phyloP scores from a whole-genome alignment of 2,888 invertebrate genomes.

The Apamea sordens region DNA sequence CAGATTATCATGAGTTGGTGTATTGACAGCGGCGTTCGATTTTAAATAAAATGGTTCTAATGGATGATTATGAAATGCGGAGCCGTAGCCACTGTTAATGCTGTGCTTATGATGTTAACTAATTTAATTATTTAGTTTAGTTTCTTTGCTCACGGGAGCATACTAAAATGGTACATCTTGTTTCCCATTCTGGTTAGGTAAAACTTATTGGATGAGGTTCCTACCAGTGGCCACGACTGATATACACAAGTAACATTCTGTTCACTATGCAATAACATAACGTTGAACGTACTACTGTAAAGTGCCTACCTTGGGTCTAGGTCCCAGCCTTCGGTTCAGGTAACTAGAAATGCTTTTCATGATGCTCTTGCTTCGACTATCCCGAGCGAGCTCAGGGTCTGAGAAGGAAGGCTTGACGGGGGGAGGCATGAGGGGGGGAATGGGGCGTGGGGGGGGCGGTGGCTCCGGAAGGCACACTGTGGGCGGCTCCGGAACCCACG shows the following conservation, averaged over 20 bases:
- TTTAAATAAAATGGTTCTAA: not conserved
- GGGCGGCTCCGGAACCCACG: slow-evolving; percentile 67
- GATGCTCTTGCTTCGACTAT: slow-evolving; percentile 94
- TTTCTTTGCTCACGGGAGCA: not conserved
- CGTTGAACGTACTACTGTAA: not conserved
- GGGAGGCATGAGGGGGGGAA: slow-evolving; percentile 77
- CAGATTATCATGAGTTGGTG: slow-evolving; percentile 30
- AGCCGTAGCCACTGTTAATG: slow-evolving; percentile 35
- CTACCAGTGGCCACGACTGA: slow-evolving; percentile 44
- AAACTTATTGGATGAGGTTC: not conserved
- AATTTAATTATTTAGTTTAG: not conserved
- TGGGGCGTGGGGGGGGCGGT: slow-evolving; percentile 74
- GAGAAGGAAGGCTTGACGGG: slow-evolving; percentile 88
- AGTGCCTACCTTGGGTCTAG: slow-evolving; percentile 89
- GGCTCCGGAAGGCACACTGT: slow-evolving; percentile 67
- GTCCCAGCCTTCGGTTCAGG: slow-evolving; percentile 93
- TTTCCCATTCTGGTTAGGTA: not conserved
- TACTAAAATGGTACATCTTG: not conserved
- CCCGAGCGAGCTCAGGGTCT: slow-evolving; percentile 90
- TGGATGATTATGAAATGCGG: slow-evolving; percentile 18
- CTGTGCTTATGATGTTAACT: not conserved
- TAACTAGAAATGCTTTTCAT: slow-evolving; percentile 96
- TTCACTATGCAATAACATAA: slow-evolving; percentile 6
- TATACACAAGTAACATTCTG: slow-evolving; percentile 28
- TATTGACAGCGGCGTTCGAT: not conserved